phyloP scores from a whole-genome alignment of 1,140 invertebrate species.

The Lepeophtheirus salmonis region DNA sequence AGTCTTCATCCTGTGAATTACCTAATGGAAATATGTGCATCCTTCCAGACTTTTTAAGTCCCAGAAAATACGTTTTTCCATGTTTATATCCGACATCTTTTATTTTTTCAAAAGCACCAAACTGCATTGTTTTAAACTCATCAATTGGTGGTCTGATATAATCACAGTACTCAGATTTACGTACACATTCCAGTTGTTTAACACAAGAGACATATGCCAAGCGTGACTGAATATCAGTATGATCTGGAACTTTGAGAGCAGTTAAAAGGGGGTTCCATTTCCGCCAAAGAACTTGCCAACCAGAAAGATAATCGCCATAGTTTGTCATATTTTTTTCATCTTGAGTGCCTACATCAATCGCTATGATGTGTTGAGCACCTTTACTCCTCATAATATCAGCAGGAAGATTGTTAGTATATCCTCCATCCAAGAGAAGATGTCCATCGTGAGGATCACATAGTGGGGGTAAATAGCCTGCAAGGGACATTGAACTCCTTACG shows the following conservation, averaged over 20 bases:
- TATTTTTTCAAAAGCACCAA: slow-evolving; percentile 92
- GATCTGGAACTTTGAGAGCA: neutral
- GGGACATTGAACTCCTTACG: slow-evolving; percentile 93
- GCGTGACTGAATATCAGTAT: slow-evolving; percentile 30
- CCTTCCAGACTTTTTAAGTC: slow-evolving; percentile 41
- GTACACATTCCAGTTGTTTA: slow-evolving; percentile 87
- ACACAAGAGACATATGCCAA: slow-evolving; percentile 97
- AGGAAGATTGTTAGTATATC: slow-evolving; percentile 99
- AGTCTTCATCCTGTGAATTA: too few relatives aligned
- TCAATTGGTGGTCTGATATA: slow-evolving; percentile 97
- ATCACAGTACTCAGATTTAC: slow-evolving; percentile 90
- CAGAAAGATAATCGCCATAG: slow-evolving; percentile 89
- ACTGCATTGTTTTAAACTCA: slow-evolving; percentile 88
- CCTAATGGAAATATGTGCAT: too few relatives aligned
- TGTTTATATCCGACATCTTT: slow-evolving; percentile 49
- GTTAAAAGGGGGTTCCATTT: slow-evolving; percentile 9
- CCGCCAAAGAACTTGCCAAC: neutral
- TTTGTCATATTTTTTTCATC: slow-evolving; percentile 92
- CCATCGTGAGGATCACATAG: slow-evolving; percentile 95
- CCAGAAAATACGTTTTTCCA: slow-evolving; percentile 68
- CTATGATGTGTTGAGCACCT: slow-evolving; percentile 84
- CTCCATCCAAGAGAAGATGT: slow-evolving; percentile 94
- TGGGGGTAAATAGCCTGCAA: slow-evolving; percentile 85
- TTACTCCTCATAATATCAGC: slow-evolving; percentile 86
- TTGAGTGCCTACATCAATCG: slow-evolving; percentile 92